A percentile compares a stretch with the other conserved stretches of the same genome.
Evolutionary conservation across 92 coral and sea anemone species (phyloP).

Genomic region (Anthopleura xanthogrammica): DNA sequence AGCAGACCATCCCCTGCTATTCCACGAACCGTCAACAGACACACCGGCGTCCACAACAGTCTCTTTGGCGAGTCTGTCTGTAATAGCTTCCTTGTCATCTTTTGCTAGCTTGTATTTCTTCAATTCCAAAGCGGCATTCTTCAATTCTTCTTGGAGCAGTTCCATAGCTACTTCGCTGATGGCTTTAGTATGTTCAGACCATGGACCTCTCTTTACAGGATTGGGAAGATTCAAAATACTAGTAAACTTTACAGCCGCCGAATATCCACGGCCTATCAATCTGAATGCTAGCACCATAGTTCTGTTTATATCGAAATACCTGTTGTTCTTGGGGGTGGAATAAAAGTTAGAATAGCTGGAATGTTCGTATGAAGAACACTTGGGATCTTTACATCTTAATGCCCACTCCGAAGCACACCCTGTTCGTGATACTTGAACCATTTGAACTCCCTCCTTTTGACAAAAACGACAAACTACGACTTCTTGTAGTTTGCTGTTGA

Average conservation of each 20-base stretch:
- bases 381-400: conserved; percentile 27
- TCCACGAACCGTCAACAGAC: no score
- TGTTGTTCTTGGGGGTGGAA: conserved; percentile 40
- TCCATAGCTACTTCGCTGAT: conserved; percentile 19
- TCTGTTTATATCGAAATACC: no score
- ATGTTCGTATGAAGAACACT: conserved; percentile 19
- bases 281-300: conserved; percentile 49
- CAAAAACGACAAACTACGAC: conserved; percentile 34
- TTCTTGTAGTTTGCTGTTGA: conserved; percentile 14
- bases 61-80: background rate
- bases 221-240: conserved; percentile 36
- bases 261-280: conserved; percentile 43
- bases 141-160: conserved; percentile 33
- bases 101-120: background rate
- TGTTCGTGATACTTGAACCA: conserved; percentile 17
- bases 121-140: conserved; percentile 13
- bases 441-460: conserved; percentile 22
- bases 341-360: conserved; percentile 18
- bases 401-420: conserved; percentile 36
- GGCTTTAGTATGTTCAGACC: conserved; percentile 41
- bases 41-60: conserved; percentile 12
- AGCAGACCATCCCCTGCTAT: no score
- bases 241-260: conserved; percentile 46
- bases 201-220: conserved; percentile 33
- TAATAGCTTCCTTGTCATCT: background rate